phyloP scores from a whole-genome alignment of 2,888 invertebrate species.

The Ochlodes sylvanus region DNA sequence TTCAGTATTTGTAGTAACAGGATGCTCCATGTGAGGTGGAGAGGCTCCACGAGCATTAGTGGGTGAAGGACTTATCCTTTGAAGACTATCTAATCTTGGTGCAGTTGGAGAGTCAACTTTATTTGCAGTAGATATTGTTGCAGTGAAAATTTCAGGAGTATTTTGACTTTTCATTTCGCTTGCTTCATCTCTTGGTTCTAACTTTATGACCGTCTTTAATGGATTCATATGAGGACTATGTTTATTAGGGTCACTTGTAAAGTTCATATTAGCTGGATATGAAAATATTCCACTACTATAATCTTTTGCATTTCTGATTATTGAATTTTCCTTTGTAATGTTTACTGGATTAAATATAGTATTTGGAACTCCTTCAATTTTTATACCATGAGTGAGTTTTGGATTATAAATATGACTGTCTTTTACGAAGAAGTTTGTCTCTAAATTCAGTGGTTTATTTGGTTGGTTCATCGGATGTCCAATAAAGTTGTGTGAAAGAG shows the following conservation, averaged over 20 bases:
- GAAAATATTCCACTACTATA: constrained; percentile 70
- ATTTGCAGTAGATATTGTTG: constrained; percentile 73
- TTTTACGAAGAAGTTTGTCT: constrained; percentile 80
- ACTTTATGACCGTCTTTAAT: constrained; percentile 79
- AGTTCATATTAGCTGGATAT: constrained; percentile 73
- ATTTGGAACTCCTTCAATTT: constrained; percentile 75
- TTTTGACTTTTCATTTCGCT: constrained; percentile 77
- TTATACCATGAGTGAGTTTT: constrained; percentile 73
- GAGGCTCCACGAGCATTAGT: constrained; percentile 71
- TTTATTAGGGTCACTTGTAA: constrained; percentile 72
- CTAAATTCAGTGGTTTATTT: constrained; percentile 75
- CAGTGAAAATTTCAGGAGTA: constrained; percentile 80
- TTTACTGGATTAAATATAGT: constrained; percentile 77
- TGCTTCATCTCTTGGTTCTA: constrained; percentile 80
- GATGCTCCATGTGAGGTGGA: constrained; percentile 76
- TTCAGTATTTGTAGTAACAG: constrained; percentile 69
- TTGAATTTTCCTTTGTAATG: constrained; percentile 74
- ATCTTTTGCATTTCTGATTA: constrained; percentile 77
- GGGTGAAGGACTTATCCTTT: constrained; percentile 78
- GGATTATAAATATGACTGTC: constrained; percentile 78
- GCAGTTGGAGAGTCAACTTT: constrained; percentile 77
- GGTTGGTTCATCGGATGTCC: constrained; percentile 68
- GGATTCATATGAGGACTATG: constrained; percentile 76
- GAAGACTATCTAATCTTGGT: constrained; percentile 71
- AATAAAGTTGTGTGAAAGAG: constrained; percentile 74